phyloP scores from a whole-genome alignment of 2,888 invertebrate species.

The Theristus sp. region DNA sequence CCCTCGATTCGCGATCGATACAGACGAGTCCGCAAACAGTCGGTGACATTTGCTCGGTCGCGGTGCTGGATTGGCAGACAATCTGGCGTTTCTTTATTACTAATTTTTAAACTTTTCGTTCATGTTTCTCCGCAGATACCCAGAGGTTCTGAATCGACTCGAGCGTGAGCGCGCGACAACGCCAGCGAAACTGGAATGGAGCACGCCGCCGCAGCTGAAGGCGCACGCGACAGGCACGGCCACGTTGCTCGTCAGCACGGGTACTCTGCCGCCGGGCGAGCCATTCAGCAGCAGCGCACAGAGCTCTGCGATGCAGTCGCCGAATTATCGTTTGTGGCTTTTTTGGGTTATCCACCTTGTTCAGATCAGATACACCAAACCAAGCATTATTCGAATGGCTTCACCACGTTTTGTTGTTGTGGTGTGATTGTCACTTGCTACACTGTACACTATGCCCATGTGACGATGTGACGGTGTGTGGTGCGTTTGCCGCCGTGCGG shows the following conservation, averaged over 20 bases:
- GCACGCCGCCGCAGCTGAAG: not conserved
- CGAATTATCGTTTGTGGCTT: no score
- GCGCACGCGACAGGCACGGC: not conserved
- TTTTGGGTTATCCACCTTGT: no score
- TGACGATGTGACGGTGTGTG: no score
- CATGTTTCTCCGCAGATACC: not conserved
- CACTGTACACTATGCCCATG: no score
- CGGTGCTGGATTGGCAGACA: not conserved
- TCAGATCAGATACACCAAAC: no score
- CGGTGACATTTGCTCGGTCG: no score
- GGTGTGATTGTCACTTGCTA: no score
- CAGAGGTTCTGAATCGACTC: not conserved
- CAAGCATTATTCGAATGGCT: no score
- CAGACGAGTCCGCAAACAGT: not conserved
- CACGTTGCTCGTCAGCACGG: no score
- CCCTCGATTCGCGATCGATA: not conserved
- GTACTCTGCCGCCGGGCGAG: no score
- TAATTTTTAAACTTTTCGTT: not conserved
- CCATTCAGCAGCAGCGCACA: not conserved
- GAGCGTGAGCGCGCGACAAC: not conserved
- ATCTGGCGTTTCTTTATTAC: not conserved
- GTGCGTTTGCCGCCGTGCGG: no score
- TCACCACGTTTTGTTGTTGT: no score
- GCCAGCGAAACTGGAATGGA: conserved; percentile 1
- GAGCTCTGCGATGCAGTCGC: not conserved